These are phyloP conservation scores for Drosophila bifasciata DNA, from an alignment of 1,140 invertebrate genomes.

Conservation along the genomic window DNA sequence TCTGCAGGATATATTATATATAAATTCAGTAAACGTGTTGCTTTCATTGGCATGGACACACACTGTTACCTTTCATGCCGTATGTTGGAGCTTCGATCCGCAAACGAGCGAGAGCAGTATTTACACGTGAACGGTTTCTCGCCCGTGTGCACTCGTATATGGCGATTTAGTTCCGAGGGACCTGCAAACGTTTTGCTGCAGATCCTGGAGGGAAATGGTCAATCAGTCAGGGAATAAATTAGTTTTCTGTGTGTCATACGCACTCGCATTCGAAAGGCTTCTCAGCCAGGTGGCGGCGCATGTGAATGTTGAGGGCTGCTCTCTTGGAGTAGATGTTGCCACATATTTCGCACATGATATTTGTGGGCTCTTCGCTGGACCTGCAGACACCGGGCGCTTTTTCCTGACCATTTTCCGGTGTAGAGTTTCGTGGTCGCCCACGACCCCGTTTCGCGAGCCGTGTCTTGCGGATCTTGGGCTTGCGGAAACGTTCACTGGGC, in stretches of 20 bases:
- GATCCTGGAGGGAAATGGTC: constrained; percentile 50
- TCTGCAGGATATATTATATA: constrained; percentile 40
- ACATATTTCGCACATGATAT: constrained; percentile 80
- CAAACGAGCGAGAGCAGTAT: constrained; percentile 89
- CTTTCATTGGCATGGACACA: no score
- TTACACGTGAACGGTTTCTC: constrained; percentile 88
- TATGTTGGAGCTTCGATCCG: constrained; percentile 86
- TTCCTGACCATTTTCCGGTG: background rate
- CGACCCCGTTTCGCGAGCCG: constrained; percentile 56
- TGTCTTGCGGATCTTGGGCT: constrained; percentile 46
- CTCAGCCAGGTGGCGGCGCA: constrained; percentile 76
- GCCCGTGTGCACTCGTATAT: constrained; percentile 78
- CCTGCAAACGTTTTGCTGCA: constrained; percentile 76
- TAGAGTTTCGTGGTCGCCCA: constrained; percentile 48
- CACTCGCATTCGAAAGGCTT: constrained; percentile 82
- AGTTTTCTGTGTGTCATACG: constrained; percentile 3
- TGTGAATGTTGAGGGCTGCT: constrained; percentile 76
- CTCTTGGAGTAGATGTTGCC: constrained; percentile 78
- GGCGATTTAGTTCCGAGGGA: constrained; percentile 73
- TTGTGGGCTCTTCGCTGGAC: constrained; percentile 61
- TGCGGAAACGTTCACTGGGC: constrained; percentile 51
- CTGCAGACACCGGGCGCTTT: constrained; percentile 9
- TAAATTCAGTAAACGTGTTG: background rate
- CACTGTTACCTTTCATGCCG: constrained; percentile 85
- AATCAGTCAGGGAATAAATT: no score